Evolutionary conservation across 2,113 vertebrate species (phyloP).

Genomic region (Gambusia holbrooki): DNA sequence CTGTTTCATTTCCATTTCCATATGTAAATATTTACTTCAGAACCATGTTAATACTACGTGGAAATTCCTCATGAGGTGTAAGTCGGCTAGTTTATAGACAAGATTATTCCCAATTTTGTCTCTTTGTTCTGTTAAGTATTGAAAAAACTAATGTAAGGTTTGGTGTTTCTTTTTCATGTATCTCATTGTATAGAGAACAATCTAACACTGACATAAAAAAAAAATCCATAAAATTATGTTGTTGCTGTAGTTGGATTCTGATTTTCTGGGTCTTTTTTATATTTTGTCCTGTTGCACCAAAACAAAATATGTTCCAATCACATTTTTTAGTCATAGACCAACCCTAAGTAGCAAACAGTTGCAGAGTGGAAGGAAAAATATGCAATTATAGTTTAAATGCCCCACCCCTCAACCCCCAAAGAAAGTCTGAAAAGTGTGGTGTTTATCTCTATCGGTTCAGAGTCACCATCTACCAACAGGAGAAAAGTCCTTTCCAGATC

Average conservation of each 20-base stretch:
- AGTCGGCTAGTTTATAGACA: background rate
- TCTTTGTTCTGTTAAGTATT: background rate
- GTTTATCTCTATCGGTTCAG: background rate
- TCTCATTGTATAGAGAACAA: background rate
- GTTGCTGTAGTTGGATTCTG: too few species aligned
- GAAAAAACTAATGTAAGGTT: background rate
- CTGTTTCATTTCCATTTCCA: background rate
- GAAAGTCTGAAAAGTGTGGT: background rate
- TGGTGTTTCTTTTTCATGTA: background rate
- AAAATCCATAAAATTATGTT: too few species aligned
- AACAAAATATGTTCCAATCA: background rate
- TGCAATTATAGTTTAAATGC: background rate
- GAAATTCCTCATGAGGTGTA: background rate
- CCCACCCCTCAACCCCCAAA: background rate
- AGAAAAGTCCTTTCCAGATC: conserved; percentile 8
- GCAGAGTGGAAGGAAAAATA: background rate
- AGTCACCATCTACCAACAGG: conserved; percentile 24
- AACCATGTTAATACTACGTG: background rate
- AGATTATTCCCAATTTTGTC: conserved; percentile 18
- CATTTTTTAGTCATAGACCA: background rate
- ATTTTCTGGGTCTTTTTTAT: too few species aligned
- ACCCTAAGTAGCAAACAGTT: background rate
- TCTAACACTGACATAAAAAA: too few species aligned
- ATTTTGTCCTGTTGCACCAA: background rate
- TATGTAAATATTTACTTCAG: background rate